These are phyloP conservation scores for Oenanthe melanoleuca DNA, from an alignment of 2,113 vertebrate genomes.

Conservation along the genomic window DNA sequence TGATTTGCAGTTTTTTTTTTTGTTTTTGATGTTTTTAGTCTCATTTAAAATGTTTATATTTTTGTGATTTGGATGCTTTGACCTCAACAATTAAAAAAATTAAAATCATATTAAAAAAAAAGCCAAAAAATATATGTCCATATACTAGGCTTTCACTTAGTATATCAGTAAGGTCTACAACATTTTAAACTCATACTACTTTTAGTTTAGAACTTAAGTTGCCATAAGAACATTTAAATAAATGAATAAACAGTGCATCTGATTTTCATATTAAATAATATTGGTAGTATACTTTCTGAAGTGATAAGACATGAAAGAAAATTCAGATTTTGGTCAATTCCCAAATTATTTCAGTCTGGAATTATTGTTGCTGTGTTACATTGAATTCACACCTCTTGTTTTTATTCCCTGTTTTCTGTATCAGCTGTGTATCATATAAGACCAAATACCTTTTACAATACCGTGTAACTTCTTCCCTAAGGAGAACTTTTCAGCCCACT, in stretches of 20 bases:
- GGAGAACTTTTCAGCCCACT: neutral
- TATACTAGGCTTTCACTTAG: neutral
- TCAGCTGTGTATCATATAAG: neutral
- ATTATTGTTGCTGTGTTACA: neutral
- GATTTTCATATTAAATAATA: neutral
- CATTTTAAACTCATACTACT: neutral
- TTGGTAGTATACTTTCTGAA: neutral
- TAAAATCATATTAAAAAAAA: neutral
- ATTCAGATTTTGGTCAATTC: neutral
- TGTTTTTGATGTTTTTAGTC: neutral
- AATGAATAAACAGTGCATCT: neutral
- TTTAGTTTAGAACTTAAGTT: neutral
- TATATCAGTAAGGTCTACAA: neutral
- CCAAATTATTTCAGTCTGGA: neutral
- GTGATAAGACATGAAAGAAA: neutral
- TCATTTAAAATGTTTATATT: neutral
- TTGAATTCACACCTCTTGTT: neutral
- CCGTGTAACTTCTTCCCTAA: neutral
- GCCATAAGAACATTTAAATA: neutral
- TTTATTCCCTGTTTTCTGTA: rapidly evolving
- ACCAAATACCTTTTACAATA: neutral
- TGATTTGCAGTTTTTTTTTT: neutral
- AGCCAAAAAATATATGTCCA: neutral
- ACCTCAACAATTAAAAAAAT: neutral
- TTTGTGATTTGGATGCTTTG: neutral